Evolutionary conservation across 2,888 invertebrate species (phyloP).

Genomic region (Sericinus montela): DNA sequence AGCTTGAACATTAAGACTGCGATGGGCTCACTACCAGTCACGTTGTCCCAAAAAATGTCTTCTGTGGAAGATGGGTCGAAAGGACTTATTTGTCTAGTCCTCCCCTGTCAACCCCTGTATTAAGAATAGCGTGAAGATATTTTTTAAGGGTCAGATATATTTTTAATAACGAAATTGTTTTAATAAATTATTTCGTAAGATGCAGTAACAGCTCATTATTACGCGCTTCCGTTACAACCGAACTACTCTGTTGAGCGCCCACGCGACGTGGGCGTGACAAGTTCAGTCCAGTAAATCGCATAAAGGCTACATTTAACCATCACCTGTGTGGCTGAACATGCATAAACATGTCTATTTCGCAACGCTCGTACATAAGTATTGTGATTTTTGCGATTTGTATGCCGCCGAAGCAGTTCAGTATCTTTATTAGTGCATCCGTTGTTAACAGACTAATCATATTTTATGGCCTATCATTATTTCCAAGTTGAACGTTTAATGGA

Average conservation of each 20-base stretch:
- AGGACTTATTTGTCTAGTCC: too few species aligned
- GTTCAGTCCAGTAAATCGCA: constrained; percentile 52
- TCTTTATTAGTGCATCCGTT: too few species aligned
- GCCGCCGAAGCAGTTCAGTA: neutral
- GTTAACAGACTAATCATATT: too few species aligned
- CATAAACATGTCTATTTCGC: constrained; percentile 45
- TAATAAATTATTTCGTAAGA: neutral
- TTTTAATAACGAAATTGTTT: neutral
- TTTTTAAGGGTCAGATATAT: too few species aligned
- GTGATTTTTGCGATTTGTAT: constrained; percentile 17
- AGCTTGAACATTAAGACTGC: too few species aligned
- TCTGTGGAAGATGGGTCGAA: too few species aligned
- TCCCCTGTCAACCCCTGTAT: too few species aligned
- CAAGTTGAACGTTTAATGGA: too few species aligned
- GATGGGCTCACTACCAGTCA: too few species aligned
- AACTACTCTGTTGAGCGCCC: constrained; percentile 18
- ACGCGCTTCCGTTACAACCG: constrained; percentile 18
- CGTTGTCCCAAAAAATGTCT: too few species aligned
- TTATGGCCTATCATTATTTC: too few species aligned
- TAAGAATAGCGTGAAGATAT: too few species aligned
- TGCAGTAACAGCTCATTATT: neutral
- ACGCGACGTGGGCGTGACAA: constrained; percentile 43
- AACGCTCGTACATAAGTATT: constrained; percentile 35
- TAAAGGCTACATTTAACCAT: constrained; percentile 52
- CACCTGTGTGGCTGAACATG: constrained; percentile 35